Evolutionary conservation across 2,113 vertebrate species (phyloP).

Genomic region (Pomatorhinus ruficollis): DNA sequence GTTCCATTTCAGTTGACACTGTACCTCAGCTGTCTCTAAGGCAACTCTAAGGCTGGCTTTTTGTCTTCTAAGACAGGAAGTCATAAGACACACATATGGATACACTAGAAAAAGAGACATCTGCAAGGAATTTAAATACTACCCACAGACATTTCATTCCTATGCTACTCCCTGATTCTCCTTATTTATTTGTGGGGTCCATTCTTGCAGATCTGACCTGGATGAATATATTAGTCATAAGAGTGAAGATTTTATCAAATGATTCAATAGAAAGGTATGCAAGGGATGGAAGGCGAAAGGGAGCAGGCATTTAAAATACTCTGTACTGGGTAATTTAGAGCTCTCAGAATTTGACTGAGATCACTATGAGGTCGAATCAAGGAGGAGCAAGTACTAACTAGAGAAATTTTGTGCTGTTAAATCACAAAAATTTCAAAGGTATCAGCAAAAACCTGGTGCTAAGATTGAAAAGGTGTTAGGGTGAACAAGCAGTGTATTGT

Average conservation of each 20-base stretch:
- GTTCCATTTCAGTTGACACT: background rate
- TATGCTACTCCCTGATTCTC: background rate
- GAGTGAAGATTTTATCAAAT: background rate
- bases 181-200: background rate
- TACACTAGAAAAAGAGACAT: background rate
- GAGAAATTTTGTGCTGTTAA: background rate
- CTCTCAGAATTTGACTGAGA: background rate
- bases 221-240: background rate
- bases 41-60: slow-evolving; percentile 5
- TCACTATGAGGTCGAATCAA: accelerated
- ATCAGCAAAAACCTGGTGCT: background rate
- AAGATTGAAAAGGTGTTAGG: background rate
- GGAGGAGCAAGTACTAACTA: background rate
- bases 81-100: background rate
- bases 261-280: background rate
- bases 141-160: background rate
- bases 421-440: background rate
- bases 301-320: background rate
- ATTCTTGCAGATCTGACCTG: background rate
- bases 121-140: background rate
- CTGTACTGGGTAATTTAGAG: background rate
- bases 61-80: background rate
- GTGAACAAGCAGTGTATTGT: background rate
- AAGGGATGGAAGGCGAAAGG: background rate
- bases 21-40: background rate